phyloP scores from a whole-genome alignment of 2,888 invertebrate genomes.

The Caenorhabditis sulstoni region DNA sequence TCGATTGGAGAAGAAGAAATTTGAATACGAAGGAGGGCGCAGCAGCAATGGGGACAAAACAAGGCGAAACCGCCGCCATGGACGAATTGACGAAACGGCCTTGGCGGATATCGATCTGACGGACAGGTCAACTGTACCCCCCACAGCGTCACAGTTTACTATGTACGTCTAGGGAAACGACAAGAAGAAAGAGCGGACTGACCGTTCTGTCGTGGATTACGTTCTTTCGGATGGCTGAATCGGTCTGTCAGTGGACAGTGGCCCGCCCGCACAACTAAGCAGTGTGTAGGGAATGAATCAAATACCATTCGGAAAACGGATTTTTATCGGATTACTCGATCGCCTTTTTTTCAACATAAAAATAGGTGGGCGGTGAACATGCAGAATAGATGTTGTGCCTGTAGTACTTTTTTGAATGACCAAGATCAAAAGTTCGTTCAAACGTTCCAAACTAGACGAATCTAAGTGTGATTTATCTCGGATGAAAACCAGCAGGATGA shows the following conservation, averaged over 20 bases:
- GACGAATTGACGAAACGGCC: constrained; percentile 58
- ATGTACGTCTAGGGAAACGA: constrained; percentile 17
- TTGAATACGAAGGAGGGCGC: constrained; percentile 42
- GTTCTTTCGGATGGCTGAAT: constrained; percentile 2
- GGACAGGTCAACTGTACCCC: constrained; percentile 51
- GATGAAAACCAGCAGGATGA: too few relatives aligned
- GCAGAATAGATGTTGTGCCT: not conserved
- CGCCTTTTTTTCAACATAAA: not conserved
- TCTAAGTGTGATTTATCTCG: too few relatives aligned
- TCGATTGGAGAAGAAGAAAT: constrained; percentile 36
- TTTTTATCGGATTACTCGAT: constrained; percentile 27
- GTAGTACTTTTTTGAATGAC: constrained; percentile 10
- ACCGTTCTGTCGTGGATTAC: constrained; percentile 18
- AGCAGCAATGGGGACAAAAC: constrained; percentile 47
- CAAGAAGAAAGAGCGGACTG: constrained; percentile 12
- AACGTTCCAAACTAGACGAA: not conserved
- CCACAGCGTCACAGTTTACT: constrained; percentile 27
- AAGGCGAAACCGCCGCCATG: constrained; percentile 23
- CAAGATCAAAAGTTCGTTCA: constrained; percentile 10
- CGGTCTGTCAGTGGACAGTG: constrained; percentile 5
- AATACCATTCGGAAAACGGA: constrained; percentile 20
- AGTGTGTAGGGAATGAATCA: not conserved
- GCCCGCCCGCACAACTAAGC: not conserved
- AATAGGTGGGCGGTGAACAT: constrained; percentile 27
- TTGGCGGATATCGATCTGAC: constrained; percentile 59